Percentiles rank a stretch among this genome's conserved stretches.
phyloP scores from a whole-genome alignment of 2,797 vertebrate species.

The Echiichthys vipera region DNA sequence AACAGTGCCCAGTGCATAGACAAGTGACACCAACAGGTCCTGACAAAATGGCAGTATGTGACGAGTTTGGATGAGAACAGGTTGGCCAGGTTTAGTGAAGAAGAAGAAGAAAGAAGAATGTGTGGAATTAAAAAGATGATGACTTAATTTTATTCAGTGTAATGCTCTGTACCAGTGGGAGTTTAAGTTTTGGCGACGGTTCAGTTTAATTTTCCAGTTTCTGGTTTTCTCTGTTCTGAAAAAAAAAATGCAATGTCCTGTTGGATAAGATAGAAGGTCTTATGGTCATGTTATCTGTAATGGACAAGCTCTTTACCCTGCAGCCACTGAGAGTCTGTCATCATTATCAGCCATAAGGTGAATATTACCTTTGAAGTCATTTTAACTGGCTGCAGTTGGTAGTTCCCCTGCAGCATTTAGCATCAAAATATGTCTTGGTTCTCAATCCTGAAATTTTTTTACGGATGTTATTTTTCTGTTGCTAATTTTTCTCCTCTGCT shows the following conservation, averaged over 20 bases:
- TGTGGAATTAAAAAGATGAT: neutral
- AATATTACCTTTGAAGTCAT: constrained; percentile 40
- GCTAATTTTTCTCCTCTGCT: constrained; percentile 23
- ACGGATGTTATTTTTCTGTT: constrained; percentile 17
- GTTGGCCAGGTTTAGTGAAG: neutral
- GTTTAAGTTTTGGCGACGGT: neutral
- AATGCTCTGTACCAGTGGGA: neutral
- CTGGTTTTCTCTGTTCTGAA: constrained; percentile 21
- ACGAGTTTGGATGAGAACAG: too few relatives aligned
- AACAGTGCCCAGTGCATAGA: too few relatives aligned
- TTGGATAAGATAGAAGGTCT: constrained; percentile 21
- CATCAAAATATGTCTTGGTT: constrained; percentile 13
- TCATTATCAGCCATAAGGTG: constrained; percentile 31
- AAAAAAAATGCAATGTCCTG: constrained; percentile 14
- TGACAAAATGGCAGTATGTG: too few relatives aligned
- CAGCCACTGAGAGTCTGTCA: constrained; percentile 23
- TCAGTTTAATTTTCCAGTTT: constrained; percentile 34
- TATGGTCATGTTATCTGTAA: constrained; percentile 26
- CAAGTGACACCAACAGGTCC: too few relatives aligned
- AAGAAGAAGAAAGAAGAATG: neutral
- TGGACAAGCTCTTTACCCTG: constrained; percentile 7
- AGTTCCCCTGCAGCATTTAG: constrained; percentile 19
- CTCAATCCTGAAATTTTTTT: neutral
- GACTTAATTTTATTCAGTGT: neutral
- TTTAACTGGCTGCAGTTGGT: neutral